Evolutionary conservation across 2,797 vertebrate genomes (phyloP).

Genomic region (Melanotaenia boesemani): DNA sequence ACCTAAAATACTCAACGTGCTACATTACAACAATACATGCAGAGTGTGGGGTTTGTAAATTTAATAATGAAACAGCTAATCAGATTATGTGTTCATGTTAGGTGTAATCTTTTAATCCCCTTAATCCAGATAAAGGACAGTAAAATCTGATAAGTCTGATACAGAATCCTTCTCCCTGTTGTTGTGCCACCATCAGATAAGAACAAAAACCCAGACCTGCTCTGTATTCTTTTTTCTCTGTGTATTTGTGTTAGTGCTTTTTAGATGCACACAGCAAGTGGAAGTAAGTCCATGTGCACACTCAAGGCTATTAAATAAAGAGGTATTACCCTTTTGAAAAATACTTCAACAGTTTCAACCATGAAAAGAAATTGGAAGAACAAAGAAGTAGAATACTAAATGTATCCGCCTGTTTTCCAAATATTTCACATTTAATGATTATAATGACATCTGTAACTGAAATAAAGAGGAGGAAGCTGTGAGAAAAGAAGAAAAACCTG

Average conservation of each 20-base stretch:
- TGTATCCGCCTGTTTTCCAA: not conserved
- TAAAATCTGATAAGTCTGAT: slow-evolving; percentile 56
- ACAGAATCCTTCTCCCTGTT: slow-evolving; percentile 28
- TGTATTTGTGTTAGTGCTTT: not conserved
- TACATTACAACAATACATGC: slow-evolving; percentile 19
- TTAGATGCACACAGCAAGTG: not conserved
- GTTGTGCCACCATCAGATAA: slow-evolving; percentile 52
- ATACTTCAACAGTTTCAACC: not conserved
- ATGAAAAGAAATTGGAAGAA: not conserved
- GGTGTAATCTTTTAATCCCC: slow-evolving; percentile 71
- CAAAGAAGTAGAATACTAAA: not conserved
- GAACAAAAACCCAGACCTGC: slow-evolving; percentile 19
- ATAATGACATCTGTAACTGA: slow-evolving; percentile 1
- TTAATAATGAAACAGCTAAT: slow-evolving; percentile 57
- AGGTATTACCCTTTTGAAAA: not conserved
- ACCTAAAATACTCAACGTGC: not conserved
- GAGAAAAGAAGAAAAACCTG: not conserved
- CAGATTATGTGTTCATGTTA: slow-evolving; percentile 61
- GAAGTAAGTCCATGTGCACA: not conserved
- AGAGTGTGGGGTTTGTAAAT: slow-evolving; percentile 36
- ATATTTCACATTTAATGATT: not conserved
- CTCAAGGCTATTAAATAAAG: not conserved
- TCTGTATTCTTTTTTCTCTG: not conserved
- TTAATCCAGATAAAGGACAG: slow-evolving; percentile 60
- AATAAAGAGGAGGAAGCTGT: not conserved